Evolutionary conservation across 2,797 vertebrate genomes (phyloP).

Genomic region (Glyptemys insculpta): DNA sequence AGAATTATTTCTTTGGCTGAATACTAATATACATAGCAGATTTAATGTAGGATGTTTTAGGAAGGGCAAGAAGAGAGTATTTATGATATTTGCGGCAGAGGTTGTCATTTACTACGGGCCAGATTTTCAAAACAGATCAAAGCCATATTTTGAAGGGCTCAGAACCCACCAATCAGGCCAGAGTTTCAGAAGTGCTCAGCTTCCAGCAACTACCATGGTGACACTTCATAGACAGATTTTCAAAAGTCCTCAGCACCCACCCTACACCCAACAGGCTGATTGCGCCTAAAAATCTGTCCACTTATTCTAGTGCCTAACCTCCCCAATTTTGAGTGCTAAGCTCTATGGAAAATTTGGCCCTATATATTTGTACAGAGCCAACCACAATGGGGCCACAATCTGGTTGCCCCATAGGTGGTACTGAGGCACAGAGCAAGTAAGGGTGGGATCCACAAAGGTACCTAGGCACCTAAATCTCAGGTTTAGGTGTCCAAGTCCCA

Average conservation of each 20-base stretch:
- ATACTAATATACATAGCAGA: not conserved
- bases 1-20: not conserved
- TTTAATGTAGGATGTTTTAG: slow-evolving; percentile 22
- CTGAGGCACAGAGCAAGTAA: not conserved
- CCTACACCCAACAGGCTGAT: accelerated
- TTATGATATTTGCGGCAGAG: not conserved
- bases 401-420: too few species aligned
- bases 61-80: not conserved
- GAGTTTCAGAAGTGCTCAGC: slow-evolving; percentile 3
- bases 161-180: not conserved
- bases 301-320: not conserved
- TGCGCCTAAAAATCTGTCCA: slow-evolving; percentile 25
- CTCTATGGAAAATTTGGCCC: not conserved
- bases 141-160: slow-evolving; percentile 24
- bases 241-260: not conserved
- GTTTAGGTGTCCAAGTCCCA: not conserved
- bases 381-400: not conserved
- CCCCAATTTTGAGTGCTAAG: not conserved
- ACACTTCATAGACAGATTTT: slow-evolving; percentile 11
- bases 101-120: slow-evolving; percentile 16
- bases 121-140: slow-evolving; percentile 28
- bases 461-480: not conserved
- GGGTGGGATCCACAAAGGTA: not conserved
- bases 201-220: not conserved
- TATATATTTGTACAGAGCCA: not conserved